Evolutionary conservation across 2,888 invertebrate genomes (phyloP), one percentile per base, ranked within the genome.

Genomic region (Himalopsyche tibetana): DNA sequence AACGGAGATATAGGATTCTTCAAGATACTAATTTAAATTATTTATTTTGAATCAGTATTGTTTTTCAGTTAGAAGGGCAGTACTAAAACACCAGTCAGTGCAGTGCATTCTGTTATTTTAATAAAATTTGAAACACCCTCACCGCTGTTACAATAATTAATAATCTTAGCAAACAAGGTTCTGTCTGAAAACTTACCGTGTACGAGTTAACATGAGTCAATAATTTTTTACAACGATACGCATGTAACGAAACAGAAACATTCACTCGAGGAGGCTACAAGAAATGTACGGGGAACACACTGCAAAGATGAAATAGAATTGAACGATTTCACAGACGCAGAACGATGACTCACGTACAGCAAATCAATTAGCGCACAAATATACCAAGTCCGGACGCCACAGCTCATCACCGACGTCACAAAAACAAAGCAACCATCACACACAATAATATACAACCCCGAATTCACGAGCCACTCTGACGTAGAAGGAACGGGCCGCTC

Each of bases 361-460:
- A 63, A 63, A 63, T 28, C 19, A 63, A 63, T 28, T n/a, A 63
- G 63, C 63, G 63, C 63, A 63, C 63, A 63, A 63, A 63, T 28
- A 63, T 63, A 63, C 28, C 63, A 19, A 63, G 19, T 63, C 63
- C 63, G 63, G 63, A 63, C 63, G 63, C 63, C 63, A 63, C 63
- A 19, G 9, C 63, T 63, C 63, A 28, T 28, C 63, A 63, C 63
- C 63, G 63, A 63, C 63, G 19, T 63, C 63, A 63, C 63, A 63
- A 63, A 63, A 63, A 63, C 63, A 63, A 63, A 63, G 63, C 63
- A 63, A 63, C 63, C 63, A 19, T 63, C 63, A 63, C 63, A 63
- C 63, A 63, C 63, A 63, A 63, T 63, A 63, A 63, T 19, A 63
- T 63, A 63, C 63, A 63, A 19, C 51, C 51, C 15, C 51, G 51